These are phyloP conservation scores for Chrysoperla carnea DNA, from an alignment of 1,140 invertebrate genomes.

Conservation along the genomic window DNA sequence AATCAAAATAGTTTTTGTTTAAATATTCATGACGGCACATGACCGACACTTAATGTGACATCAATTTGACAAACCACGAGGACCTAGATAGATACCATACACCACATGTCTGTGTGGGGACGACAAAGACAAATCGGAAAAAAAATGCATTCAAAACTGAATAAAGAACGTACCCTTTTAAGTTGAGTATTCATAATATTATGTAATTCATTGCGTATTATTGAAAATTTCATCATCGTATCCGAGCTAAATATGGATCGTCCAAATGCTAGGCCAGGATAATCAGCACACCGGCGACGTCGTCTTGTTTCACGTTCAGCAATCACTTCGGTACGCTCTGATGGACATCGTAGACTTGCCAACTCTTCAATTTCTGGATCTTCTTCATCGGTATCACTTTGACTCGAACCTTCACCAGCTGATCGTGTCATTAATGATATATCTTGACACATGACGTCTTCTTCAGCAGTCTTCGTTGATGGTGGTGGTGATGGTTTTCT, in stretches of 20 bases:
- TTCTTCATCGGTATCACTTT: conserved; percentile 33
- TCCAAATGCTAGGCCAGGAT: conserved; percentile 80
- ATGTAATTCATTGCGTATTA: conserved; percentile 92
- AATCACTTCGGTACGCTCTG: conserved; percentile 70
- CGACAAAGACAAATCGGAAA: too few relatives aligned
- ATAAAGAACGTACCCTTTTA: conserved; percentile 68
- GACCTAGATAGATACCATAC: too few relatives aligned
- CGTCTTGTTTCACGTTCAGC: conserved; percentile 64
- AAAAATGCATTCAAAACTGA: neutral
- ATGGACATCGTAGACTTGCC: conserved; percentile 66
- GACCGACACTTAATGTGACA: too few relatives aligned
- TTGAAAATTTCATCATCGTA: conserved; percentile 94
- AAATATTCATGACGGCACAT: too few relatives aligned
- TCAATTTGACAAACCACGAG: too few relatives aligned
- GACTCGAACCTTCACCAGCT: conserved; percentile 26
- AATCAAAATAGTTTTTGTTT: too few relatives aligned
- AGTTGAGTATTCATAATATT: conserved; percentile 93
- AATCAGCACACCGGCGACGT: conserved; percentile 65
- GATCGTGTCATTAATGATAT: conserved; percentile 30
- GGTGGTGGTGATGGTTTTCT: conserved; percentile 6
- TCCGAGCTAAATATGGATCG: conserved; percentile 88
- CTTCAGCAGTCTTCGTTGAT: conserved; percentile 9
- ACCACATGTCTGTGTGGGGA: too few relatives aligned
- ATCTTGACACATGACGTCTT: conserved; percentile 16
- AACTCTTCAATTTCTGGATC: conserved; percentile 63